Base-by-base conservation (phyloP, 2,888 invertebrate genomes). In the Linnaemya vulpina region DNA sequence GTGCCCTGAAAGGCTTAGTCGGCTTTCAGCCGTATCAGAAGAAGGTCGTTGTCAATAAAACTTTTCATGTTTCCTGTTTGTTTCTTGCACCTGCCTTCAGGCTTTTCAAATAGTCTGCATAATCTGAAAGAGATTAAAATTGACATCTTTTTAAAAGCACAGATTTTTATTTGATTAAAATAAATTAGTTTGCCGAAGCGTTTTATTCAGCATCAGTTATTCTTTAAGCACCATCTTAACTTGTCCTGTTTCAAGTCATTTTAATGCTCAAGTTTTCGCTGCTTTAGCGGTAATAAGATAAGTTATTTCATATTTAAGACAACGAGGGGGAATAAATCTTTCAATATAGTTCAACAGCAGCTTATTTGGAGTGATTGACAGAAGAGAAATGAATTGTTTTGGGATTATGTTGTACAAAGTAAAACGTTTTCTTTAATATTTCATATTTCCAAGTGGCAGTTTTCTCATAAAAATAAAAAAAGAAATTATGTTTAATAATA, bases 371-470 rank as follows among this genome's bases (percentile, higher is more conserved):
- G 35, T 73, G 71, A 58, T 73, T 58, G 71, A 58, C 58, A 35
- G 13, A 46, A 73, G 25, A 43, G 46, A 60, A 60, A 17, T 46
- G 30, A 60, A 73, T 60, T 60, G 60, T 1, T 49, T 73, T 30
- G 46, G 10, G 55, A 62, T 62, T 62, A 20, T 40, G 5, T 62
- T 60, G 35, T 35, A 15, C 15, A 15, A n/a, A n/a, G n/a, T n/a
- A n/a, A n/a, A n/a, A n/a, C n/a, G n/a, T n/a, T n/a, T n/a, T n/a
- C n/a, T n/a, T n/a, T n/a, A n/a, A n/a, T n/a, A n/a, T n/a, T n/a
- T n/a, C n/a, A n/a, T n/a, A n/a, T n/a, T n/a, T n/a, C n/a, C n/a
- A n/a, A n/a, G n/a, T n/a, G n/a, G n/a, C n/a, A n/a, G n/a, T n/a
- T n/a, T n/a, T n/a, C n/a, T n/a, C n/a, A n/a, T n/a, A n/a, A n/a